These are phyloP conservation scores for Ips typographus DNA, from an alignment of 1,140 invertebrate species.

Conservation along the genomic window DNA sequence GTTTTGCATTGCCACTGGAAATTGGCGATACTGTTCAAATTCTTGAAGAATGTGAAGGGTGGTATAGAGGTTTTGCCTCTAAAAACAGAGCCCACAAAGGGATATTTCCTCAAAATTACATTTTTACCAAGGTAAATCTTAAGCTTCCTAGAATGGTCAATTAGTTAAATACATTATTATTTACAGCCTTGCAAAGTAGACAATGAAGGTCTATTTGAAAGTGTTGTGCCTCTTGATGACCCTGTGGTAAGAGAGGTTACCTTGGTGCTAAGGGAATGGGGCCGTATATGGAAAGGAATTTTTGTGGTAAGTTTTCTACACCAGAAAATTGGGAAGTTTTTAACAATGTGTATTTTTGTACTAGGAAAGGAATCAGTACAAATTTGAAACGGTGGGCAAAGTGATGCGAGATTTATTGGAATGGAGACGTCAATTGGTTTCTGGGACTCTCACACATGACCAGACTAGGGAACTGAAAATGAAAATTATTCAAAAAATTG, in stretches of 20 bases:
- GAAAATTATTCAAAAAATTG: constrained; percentile 86
- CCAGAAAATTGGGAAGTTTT: too few species aligned
- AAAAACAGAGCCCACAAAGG: constrained; percentile 81
- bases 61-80: constrained; percentile 83
- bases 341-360: background rate
- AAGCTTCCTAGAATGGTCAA: background rate
- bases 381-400: constrained; percentile 78
- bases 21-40: constrained; percentile 91
- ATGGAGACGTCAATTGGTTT: constrained; percentile 78
- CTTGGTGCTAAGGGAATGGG: constrained; percentile 90
- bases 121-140: constrained; percentile 47
- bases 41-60: constrained; percentile 84
- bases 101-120: constrained; percentile 79
- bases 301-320: constrained; percentile 72
- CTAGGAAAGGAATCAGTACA: constrained; percentile 78
- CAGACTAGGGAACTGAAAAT: constrained; percentile 83
- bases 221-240: constrained; percentile 76
- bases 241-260: constrained; percentile 89
- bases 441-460: constrained; percentile 85
- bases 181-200: constrained; percentile 77
- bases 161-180: constrained; percentile 45
- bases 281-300: constrained; percentile 84
- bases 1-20: constrained; percentile 78
- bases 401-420: constrained; percentile 89
- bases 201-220: constrained; percentile 71